phyloP scores from a whole-genome alignment of 2,888 invertebrate genomes.

The Chelonus formosanus region DNA sequence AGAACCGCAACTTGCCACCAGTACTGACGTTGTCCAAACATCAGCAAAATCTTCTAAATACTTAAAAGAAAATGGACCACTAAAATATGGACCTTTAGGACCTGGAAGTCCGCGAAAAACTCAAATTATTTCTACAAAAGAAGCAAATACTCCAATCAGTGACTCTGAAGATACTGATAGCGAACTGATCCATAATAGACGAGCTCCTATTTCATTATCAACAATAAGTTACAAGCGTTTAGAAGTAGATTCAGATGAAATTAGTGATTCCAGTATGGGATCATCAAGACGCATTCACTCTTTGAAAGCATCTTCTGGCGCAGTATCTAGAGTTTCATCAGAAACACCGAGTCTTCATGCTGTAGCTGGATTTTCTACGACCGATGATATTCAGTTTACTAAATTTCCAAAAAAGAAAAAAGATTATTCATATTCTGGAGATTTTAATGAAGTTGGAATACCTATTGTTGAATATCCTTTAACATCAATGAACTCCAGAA shows the following conservation, averaged over 20 bases:
- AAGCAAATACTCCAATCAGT: slow-evolving; percentile 36
- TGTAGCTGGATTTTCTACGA: slow-evolving; percentile 46
- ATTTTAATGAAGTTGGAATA: slow-evolving; percentile 62
- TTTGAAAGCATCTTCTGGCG: slow-evolving; percentile 37
- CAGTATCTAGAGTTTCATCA: slow-evolving; percentile 3
- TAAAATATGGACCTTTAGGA: slow-evolving; percentile 54
- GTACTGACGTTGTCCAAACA: not conserved
- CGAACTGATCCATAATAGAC: slow-evolving; percentile 45
- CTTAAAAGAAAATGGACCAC: slow-evolving; percentile 19
- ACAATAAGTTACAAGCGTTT: slow-evolving; percentile 55
- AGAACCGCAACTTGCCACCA: too few species aligned
- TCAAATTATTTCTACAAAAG: not conserved
- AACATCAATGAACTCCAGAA: slow-evolving; percentile 33
- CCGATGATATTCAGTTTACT: slow-evolving; percentile 48
- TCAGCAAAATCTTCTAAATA: not conserved
- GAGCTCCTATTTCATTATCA: slow-evolving; percentile 36
- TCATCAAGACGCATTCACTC: slow-evolving; percentile 46
- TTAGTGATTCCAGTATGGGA: slow-evolving; percentile 51
- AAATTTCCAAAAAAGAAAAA: slow-evolving; percentile 36
- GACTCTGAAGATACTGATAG: slow-evolving; percentile 43
- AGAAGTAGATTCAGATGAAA: slow-evolving; percentile 60
- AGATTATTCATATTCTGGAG: slow-evolving; percentile 41
- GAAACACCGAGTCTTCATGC: not conserved
- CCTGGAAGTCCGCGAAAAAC: slow-evolving; percentile 49
- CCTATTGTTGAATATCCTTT: slow-evolving; percentile 47